Evolutionary conservation across 2,113 vertebrate genomes (phyloP).

Genomic region (Lampris incognitus): DNA sequence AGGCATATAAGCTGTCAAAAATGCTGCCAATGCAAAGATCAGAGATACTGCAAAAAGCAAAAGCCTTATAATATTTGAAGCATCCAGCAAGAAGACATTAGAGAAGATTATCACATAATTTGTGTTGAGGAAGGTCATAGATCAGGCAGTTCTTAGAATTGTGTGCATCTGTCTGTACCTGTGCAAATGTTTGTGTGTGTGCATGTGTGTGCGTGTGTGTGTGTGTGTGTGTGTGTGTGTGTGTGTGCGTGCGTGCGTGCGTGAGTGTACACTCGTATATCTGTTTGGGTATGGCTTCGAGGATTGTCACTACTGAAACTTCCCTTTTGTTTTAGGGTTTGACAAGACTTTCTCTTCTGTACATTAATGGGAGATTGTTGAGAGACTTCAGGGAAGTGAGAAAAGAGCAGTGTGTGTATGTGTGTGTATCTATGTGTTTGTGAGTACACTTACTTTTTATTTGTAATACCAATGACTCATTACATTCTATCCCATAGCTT

Average conservation of each 20-base stretch:
- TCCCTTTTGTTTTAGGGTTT: not conserved
- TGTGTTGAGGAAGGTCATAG: not conserved
- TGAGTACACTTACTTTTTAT: not conserved
- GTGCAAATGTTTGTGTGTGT: no score
- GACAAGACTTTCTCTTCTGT: not conserved
- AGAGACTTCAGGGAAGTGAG: slow-evolving; percentile 7
- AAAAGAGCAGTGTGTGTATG: slow-evolving; percentile 5
- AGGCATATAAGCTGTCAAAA: not conserved
- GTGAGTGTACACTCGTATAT: no score
- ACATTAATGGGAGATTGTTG: no score
- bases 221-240: no score
- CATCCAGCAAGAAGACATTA: not conserved
- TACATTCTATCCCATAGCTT: not conserved
- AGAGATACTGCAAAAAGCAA: not conserved
- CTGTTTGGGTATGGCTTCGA: no score
- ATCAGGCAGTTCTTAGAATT: not conserved
- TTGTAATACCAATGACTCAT: not conserved
- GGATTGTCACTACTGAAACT: no score
- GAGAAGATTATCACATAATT: slow-evolving; percentile 6
- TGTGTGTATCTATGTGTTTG: not conserved
- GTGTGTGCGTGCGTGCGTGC: no score
- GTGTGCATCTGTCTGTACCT: not conserved
- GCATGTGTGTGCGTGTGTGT: no score
- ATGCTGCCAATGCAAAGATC: not conserved
- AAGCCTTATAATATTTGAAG: not conserved